phyloP scores from a whole-genome alignment of 2,113 vertebrate species.

The Pomatorhinus ruficollis region DNA sequence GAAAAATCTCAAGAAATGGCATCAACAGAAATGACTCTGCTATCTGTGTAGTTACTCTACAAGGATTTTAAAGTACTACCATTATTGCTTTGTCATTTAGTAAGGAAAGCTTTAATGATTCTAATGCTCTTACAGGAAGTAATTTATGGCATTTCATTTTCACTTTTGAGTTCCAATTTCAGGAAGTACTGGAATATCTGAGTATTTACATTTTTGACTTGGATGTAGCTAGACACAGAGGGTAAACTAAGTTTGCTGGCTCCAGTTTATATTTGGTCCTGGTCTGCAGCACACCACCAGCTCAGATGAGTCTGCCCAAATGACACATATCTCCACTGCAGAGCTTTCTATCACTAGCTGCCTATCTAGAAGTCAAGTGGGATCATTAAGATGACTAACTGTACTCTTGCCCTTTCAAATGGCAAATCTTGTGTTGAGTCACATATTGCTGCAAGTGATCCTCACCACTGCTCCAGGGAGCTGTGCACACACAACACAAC shows the following conservation, averaged over 20 bases:
- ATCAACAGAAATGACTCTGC: background rate
- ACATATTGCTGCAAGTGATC: background rate
- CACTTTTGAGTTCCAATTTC: background rate
- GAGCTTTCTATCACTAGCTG: background rate
- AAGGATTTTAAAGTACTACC: background rate
- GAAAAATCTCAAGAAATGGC: background rate
- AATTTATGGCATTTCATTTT: background rate
- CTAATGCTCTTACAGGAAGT: background rate
- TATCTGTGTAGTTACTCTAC: background rate
- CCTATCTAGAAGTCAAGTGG: background rate
- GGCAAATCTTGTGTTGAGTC: background rate
- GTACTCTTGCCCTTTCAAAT: background rate
- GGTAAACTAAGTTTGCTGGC: background rate
- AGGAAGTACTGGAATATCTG: background rate
- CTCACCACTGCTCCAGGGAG: background rate
- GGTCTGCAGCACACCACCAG: background rate
- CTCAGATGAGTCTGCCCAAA: background rate
- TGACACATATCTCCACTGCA: background rate
- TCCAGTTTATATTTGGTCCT: background rate
- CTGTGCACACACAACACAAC: background rate
- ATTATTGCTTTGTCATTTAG: background rate
- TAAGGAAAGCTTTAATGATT: background rate
- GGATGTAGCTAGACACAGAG: background rate
- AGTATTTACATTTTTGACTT: background rate
- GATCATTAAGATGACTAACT: background rate